Evolutionary conservation across 92 coral and sea anemone species (phyloP).

Genomic region (Meandrina meandrites): DNA sequence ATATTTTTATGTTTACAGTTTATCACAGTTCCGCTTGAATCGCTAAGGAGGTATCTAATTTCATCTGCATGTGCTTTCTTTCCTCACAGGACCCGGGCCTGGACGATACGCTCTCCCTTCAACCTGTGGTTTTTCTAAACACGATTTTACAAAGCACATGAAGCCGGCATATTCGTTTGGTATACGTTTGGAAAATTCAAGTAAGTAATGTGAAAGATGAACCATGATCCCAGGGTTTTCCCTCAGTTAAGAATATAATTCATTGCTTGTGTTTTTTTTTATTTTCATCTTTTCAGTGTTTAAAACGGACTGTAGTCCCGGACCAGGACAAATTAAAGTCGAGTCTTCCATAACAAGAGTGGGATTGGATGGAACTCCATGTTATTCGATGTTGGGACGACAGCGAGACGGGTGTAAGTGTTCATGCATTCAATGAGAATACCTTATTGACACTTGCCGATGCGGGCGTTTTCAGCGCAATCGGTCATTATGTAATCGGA

Average conservation of each 20-base stretch:
- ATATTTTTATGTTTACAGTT: conserved; percentile 8
- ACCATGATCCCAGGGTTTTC: background rate
- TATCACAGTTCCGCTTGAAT: background rate
- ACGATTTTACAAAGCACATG: conserved; percentile 79
- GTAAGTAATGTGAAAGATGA: conserved; percentile 46
- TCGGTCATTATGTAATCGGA: background rate
- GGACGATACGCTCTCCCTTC: conserved; percentile 95
- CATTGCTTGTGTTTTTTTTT: background rate
- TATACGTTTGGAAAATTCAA: conserved; percentile 77
- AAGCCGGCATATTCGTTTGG: conserved; percentile 95
- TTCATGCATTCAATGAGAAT: background rate
- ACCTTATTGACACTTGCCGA: background rate
- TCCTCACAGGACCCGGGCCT: conserved; percentile 86
- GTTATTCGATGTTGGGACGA: conserved; percentile 86
- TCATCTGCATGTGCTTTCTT: background rate
- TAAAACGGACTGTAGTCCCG: conserved; percentile 96
- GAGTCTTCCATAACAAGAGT: conserved; percentile 71
- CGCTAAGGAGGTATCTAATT: conserved; percentile 1
- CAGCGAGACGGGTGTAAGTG: conserved; percentile 89
- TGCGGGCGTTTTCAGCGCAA: background rate
- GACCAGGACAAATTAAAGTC: conserved; percentile 84
- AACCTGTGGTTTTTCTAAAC: conserved; percentile 68
- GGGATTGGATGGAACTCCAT: conserved; percentile 92
- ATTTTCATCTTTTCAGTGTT: conserved; percentile 65
- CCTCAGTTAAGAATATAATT: background rate